Base-by-base conservation (phyloP, 2,888 invertebrate species). In the Hydropsyche betteni region DNA sequence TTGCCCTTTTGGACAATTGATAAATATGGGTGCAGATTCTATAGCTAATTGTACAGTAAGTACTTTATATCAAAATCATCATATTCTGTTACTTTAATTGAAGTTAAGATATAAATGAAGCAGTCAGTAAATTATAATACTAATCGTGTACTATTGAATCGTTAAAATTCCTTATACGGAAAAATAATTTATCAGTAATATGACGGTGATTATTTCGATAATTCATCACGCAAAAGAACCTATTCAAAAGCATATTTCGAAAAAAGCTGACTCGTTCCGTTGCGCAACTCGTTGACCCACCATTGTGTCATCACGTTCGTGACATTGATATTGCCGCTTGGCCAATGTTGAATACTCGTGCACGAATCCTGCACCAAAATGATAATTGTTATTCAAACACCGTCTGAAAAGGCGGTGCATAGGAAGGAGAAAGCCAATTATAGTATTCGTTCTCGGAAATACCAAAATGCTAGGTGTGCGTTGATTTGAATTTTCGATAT, bases 1-100 rank as follows among this genome's bases (percentile, higher is more conserved):
- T 0, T 95, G 95, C 82, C 88, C 90, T 2, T 89, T 90, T 79
- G 95, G 95, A 0, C 90, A 93, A 76, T 87, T 95, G 0, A 82
- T 95, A 58, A 88, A 89, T 7, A 80, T 86, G 0, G 91, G 89
- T 0, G 84, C 86, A 2, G 88, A 91, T 78, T 89, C 89, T 5
- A 83, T 94, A 10, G 90, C 93, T 0, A 88, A 89, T 78, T 95
- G 95, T 82, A 88, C 87, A 76, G 89, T 89, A 79, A 85, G 83
- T 84, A n/a, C n/a, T n/a, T n/a, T n/a, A 24, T 24, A 24, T 24
- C 2, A 83, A 79, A 81, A 50, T 72, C 1, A 10, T 12, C 10
- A 52, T 2, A 2, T 52, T 52, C n/a, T 10, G n/a, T 52, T 52
- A 52, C 1, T 24, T 24, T 24, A 24, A 24, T 24, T 24, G 24